Percentiles rank a stretch among this genome's conserved stretches.
These are phyloP conservation scores for Felis chaus DNA, from an alignment of 2,113 vertebrate genomes.

Conservation along the genomic window DNA sequence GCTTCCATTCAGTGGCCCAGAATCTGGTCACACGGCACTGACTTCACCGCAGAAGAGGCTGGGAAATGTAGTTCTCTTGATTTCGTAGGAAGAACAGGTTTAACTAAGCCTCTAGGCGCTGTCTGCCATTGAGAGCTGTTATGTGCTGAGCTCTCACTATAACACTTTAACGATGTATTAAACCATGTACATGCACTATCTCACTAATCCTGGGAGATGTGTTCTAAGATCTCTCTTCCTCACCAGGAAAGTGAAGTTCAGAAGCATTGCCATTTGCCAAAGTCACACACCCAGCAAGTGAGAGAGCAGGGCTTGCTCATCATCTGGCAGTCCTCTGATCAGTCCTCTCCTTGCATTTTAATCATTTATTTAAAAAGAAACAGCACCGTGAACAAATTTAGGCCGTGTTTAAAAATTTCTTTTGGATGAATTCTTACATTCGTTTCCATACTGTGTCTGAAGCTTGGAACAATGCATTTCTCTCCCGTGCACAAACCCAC, in stretches of 20 bases:
- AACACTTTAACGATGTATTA: background rate
- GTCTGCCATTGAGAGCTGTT: background rate
- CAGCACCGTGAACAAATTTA: background rate
- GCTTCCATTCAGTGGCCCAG: background rate
- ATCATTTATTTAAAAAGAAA: slow-evolving; percentile 43
- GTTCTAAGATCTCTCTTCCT: background rate
- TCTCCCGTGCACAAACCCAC: background rate
- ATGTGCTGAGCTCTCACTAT: background rate
- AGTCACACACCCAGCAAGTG: background rate
- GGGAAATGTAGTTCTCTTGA: slow-evolving; percentile 2
- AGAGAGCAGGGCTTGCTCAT: background rate
- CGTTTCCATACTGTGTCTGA: background rate
- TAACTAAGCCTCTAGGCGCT: background rate
- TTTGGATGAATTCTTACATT: background rate
- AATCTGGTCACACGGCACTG: background rate
- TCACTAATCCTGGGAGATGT: background rate
- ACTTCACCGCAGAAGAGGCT: background rate
- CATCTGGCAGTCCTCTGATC: background rate
- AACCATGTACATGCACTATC: background rate
- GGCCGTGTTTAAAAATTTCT: background rate
- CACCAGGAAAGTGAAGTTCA: background rate
- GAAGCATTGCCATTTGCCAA: background rate
- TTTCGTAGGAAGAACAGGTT: background rate
- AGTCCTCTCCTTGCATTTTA: background rate
- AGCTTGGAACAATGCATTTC: background rate